phyloP scores from a whole-genome alignment of 2,113 vertebrate species.

The Corythoichthys intestinalis region DNA sequence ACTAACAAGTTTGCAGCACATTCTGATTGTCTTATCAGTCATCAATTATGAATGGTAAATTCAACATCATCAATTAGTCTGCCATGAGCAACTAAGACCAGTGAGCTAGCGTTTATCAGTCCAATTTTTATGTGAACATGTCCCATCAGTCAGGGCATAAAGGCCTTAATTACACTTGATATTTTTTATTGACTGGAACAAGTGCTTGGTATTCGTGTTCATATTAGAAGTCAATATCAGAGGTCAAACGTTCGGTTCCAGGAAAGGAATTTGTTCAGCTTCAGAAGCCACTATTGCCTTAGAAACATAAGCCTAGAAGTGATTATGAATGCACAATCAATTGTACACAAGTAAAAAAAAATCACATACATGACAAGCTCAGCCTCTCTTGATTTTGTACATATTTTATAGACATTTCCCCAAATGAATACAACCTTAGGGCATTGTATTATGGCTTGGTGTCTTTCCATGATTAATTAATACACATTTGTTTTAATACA shows the following conservation, averaged over 20 bases:
- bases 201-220: background rate
- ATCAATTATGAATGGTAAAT: background rate
- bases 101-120: background rate
- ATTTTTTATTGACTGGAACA: background rate
- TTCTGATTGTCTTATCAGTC: background rate
- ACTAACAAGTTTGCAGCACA: background rate
- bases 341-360: background rate
- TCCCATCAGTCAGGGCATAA: background rate
- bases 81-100: background rate
- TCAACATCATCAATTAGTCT: constrained; percentile 1
- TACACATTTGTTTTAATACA: constrained; percentile 8
- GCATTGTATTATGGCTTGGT: background rate
- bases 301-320: background rate
- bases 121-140: background rate
- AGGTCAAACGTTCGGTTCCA: background rate
- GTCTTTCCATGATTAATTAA: background rate
- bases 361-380: too few species aligned
- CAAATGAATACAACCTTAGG: background rate
- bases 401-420: too few species aligned
- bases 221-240: background rate
- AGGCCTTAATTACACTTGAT: background rate
- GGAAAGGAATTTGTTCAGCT: background rate
- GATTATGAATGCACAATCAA: background rate
- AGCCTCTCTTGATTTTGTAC: too few species aligned
- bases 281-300: background rate